Evolutionary conservation across 2,797 vertebrate genomes (phyloP), one percentile per base, ranked within the genome.

Genomic region (Clarias fuscus): DNA sequence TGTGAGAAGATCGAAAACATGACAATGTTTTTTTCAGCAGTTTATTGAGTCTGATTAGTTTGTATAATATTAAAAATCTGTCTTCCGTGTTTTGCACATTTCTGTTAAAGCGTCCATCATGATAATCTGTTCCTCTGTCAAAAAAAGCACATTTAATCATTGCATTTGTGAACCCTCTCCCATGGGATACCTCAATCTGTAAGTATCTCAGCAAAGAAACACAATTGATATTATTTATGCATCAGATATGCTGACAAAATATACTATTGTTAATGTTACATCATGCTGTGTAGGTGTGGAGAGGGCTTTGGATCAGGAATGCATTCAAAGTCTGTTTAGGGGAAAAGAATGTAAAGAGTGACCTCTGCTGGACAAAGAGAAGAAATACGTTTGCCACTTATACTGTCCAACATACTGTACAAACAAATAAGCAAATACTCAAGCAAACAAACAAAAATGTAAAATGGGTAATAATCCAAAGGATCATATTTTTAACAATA

Each of bases 351-450:
- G 40, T 37, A n/a, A 81, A 68, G 53, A 20, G 30, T 48, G 83
- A 20, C 84, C 56, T 88, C 89, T 85, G 70, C 56, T 85, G 87
- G 75, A 18, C 17, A 53, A 53, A 58, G 56, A 37, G n/a, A 7
- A 27, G 33, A 67, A 72, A 6, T 43, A 22, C 80, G 27, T 61
- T 83, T 43, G 22, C 37, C 10, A 78, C 0, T 14, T 78, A 30
- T 1, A 62, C 56, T 59, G 7, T 30, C 7, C n/a, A 11, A 7
- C 11, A 73, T 6, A 24, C 10, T 4, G 37, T 5, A 40, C 4
- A 72, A 48, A 48, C 61, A 22, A 7, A 24, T 22, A 70, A 6
- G 67, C 30, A 8, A 37, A 10, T 20, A 71, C 13, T 7, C 8
- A 68, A 68, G 1, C 2, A 15, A 73, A 6, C 71, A 48, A 70